phyloP scores from a whole-genome alignment of 2,797 vertebrate species.

The Anableps anableps region DNA sequence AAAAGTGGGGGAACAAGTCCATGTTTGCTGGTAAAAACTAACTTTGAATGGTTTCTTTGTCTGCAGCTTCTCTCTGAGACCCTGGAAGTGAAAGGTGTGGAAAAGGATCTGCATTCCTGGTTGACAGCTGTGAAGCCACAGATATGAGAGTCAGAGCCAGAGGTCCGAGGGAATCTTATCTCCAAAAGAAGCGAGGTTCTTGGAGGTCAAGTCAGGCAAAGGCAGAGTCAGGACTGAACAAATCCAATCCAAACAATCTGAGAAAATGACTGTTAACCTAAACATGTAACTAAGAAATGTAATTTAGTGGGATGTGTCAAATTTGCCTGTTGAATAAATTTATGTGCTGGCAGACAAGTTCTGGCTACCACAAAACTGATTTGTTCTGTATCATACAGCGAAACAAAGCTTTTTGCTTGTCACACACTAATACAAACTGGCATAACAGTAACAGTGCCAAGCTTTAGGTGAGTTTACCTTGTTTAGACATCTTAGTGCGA shows the following conservation, averaged over 20 bases:
- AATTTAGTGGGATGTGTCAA: slow-evolving; percentile 30
- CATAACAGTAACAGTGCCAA: background rate
- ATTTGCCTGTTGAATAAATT: slow-evolving; percentile 27
- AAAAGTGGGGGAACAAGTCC: slow-evolving; percentile 36
- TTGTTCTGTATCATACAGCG: background rate
- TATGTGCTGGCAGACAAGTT: background rate
- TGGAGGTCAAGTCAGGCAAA: slow-evolving; percentile 33
- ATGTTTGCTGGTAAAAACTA: slow-evolving; percentile 58
- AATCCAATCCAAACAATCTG: slow-evolving; percentile 33
- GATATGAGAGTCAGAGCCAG: slow-evolving; percentile 51
- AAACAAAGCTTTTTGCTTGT: background rate
- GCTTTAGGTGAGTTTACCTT: slow-evolving; percentile 26
- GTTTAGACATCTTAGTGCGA: slow-evolving; percentile 1
- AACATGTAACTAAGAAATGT: slow-evolving; percentile 42
- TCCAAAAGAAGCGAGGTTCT: slow-evolving; percentile 45
- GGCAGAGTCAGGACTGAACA: slow-evolving; percentile 26
- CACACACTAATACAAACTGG: background rate
- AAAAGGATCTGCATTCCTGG: slow-evolving; percentile 62
- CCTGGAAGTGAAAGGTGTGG: slow-evolving; percentile 67
- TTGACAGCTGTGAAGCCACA: slow-evolving; percentile 63
- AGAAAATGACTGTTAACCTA: slow-evolving; percentile 44
- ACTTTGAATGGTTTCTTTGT: slow-evolving; percentile 63
- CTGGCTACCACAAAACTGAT: slow-evolving; percentile 4
- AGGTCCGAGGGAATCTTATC: slow-evolving; percentile 56
- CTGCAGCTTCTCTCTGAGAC: slow-evolving; percentile 33